Base-by-base conservation (phyloP, 2,797 vertebrate species). In the Liparis tanakae region DNA sequence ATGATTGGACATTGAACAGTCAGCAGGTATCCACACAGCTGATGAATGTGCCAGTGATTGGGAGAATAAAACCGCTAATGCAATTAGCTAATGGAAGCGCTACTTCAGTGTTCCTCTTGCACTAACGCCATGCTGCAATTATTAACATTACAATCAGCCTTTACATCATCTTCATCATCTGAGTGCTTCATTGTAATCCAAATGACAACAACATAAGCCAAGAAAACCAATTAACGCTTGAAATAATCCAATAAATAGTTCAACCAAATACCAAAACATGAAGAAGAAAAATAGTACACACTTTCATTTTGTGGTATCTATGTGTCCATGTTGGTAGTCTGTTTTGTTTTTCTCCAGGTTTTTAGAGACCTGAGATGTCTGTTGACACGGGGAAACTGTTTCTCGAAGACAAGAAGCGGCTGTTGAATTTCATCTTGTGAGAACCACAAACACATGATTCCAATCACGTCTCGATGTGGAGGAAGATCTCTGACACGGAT, bases 1-100 rank as follows among this genome's bases (percentile, higher is more conserved):
- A 7, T 74, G 48, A 59, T 7, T 20, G 25, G 67, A 60, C 7
- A 33, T 55, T 53, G 43, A 57, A 8, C 6, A 13, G 34, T 67
- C 63, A 48, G 66, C 70, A 50, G 10, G 15, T 25, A 17, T 61
- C 50, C 64, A 64, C 44, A 53, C 37, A 41, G 70, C 66, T 59
- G 63, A 68, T 67, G 63, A 71, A 72, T 51, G 20, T 64, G 62
- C n/a, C 67, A 10, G 37, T 17, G 48, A 69, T 67, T 12, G 34
- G 18, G 25, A 67, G 50, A 76, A 76, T 53, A 44, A 74, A 85
- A 66, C 68, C 0, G 20, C 53, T 55, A 55, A 55, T 55, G 53
- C 53, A 72, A 78, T 80, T 67, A 81, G 70, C 65, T 72, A 54
- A 76, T 67, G 57, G 48, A 63, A 18, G 37, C 22, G 12, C 15